These are phyloP conservation scores for Seriola quinqueradiata DNA, from an alignment of 2,113 vertebrate genomes.

Conservation along the genomic window DNA sequence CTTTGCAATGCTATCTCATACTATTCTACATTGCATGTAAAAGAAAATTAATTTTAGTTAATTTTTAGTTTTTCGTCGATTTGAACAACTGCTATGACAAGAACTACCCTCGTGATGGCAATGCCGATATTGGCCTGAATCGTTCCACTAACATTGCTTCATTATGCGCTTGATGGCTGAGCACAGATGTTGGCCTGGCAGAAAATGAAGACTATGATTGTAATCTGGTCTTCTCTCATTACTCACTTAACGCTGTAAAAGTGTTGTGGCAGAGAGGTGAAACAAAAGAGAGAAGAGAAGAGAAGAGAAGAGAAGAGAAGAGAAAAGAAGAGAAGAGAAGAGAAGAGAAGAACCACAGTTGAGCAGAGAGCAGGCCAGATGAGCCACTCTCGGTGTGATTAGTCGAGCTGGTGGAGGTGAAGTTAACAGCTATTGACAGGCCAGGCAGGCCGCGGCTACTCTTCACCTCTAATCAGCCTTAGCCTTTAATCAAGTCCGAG, in stretches of 20 bases:
- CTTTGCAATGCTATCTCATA: background rate
- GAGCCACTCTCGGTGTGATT: constrained; percentile 63
- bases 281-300: constrained; percentile 22
- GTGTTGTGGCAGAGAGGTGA: constrained; percentile 53
- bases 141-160: constrained; percentile 49
- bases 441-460: constrained; percentile 71
- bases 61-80: background rate
- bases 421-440: constrained; percentile 82
- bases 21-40: background rate
- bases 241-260: constrained; percentile 64
- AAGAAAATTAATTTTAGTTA: background rate
- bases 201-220: constrained; percentile 69
- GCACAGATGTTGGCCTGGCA: constrained; percentile 68
- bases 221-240: constrained; percentile 72
- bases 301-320: constrained; percentile 1
- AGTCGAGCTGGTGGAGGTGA: constrained; percentile 62
- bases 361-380: constrained; percentile 39
- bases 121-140: constrained; percentile 36
- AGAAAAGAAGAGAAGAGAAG: background rate
- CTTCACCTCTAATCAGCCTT: constrained; percentile 83
- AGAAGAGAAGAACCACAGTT: constrained; percentile 16
- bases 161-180: constrained; percentile 58
- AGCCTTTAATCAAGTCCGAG: constrained; percentile 84
- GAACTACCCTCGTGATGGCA: constrained; percentile 36
- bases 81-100: constrained; percentile 22